A percentile compares a stretch with the other conserved stretches of the same genome.
These are phyloP conservation scores for Antheraea yamamai DNA, from an alignment of 2,888 invertebrate species.

Conservation along the genomic window DNA sequence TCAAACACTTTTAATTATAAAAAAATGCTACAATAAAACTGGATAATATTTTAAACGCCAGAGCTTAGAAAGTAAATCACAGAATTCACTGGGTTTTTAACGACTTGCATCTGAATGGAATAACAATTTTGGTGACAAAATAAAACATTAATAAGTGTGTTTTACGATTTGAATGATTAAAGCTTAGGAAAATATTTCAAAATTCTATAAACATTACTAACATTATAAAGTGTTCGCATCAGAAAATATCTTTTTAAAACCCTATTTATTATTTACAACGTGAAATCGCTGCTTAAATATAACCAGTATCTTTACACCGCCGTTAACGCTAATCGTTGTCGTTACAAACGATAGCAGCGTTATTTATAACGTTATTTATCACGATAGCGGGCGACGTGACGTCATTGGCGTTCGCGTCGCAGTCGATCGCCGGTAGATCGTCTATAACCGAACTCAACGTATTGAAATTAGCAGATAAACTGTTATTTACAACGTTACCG, in stretches of 20 bases:
- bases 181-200: not conserved
- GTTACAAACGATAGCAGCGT: not conserved
- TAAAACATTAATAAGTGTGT: not conserved
- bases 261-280: slow-evolving; percentile 2
- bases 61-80: too few relatives aligned
- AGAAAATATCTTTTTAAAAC: not conserved
- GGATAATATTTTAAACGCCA: too few relatives aligned
- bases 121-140: not conserved
- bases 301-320: not conserved
- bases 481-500: slow-evolving; percentile 29
- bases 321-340: not conserved
- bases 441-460: slow-evolving; percentile 62
- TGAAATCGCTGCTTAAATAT: slow-evolving; percentile 9
- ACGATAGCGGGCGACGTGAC: not conserved
- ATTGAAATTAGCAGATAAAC: slow-evolving; percentile 32
- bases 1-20: not conserved
- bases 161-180: slow-evolving; percentile 2
- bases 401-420: slow-evolving; percentile 40
- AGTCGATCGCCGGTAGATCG: slow-evolving; percentile 70
- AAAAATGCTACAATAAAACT: not conserved
- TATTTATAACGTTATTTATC: slow-evolving; percentile 13
- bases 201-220: not conserved
- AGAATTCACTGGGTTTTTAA: not conserved
- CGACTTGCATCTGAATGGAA: not conserved
- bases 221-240: not conserved